Evolutionary conservation across 2,888 invertebrate genomes (phyloP), one percentile per base, ranked within the genome.

Genomic region (Noctua fimbriata): DNA sequence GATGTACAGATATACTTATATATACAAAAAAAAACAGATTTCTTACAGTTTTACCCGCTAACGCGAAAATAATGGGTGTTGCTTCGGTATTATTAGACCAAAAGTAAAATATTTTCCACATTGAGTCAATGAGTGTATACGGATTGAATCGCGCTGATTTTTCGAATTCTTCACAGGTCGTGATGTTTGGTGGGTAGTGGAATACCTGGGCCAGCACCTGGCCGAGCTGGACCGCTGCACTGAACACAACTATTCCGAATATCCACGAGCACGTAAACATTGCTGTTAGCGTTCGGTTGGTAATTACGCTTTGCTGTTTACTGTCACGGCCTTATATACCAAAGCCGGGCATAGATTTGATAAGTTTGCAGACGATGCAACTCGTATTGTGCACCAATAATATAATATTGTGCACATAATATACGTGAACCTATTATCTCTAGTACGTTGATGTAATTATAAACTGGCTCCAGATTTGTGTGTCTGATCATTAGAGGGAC

Each of bases 61-160:
- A 83, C 10, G 94, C 91, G 88, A 95, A 95, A 80, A 93, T 89
- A 78, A 95, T 92, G 4, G 95, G 94, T 67, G 92, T 92, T 2
- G 93, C 78, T 90, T 96, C 95, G 24, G 93, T 92, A 49, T 88
- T 92, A 69, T 95, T 92, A 32, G 93, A 92, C 95, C 95, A 96
- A 84, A 93, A 95, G 87, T 95, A 96, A 87, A 96, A 94, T 90
- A 95, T 95, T 90, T 93, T 95, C 95, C 96, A 95, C 91, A 93
- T 90, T 18, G 94, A 92, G 83, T 94, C 94, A 73, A 95, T 88
- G 76, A 94, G 83, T 76, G 92, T 87, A 78, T 94, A 93, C 3
- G 95, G 94, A 80, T 93, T 92, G 83, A 96, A 95, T 55, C 88
- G 88, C 47, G 95, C 94, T 28, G 90, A 93, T 0, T 82, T 90